These are phyloP conservation scores for Amphiduros pacificus DNA, from an alignment of 2,888 invertebrate genomes.

Conservation along the genomic window DNA sequence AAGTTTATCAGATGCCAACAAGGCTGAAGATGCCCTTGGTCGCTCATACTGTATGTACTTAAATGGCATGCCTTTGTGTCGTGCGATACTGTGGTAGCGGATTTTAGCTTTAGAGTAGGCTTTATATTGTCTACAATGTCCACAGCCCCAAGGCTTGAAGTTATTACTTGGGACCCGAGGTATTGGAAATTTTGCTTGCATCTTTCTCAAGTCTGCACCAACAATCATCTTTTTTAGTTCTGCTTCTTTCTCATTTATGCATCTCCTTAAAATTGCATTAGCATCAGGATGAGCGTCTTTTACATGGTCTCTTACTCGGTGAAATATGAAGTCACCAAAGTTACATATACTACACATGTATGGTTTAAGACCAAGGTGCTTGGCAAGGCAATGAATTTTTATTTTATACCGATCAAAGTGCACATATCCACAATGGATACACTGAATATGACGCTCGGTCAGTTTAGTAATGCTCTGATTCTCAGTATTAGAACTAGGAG, in stretches of 20 bases:
- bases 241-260: background rate
- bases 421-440: background rate
- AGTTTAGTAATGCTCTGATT: no score
- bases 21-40: background rate
- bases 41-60: background rate
- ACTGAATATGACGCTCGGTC: background rate
- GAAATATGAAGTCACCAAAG: conserved; percentile 4
- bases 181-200: background rate
- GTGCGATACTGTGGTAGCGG: background rate
- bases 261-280: background rate
- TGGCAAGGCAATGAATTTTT: background rate
- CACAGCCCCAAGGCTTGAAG: background rate
- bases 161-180: background rate
- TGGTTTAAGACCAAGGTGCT: conserved; percentile 9
- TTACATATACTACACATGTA: conserved; percentile 11
- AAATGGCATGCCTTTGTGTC: background rate
- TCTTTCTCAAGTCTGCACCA: background rate
- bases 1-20: background rate
- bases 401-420: background rate
- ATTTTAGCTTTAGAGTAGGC: background rate
- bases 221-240: background rate
- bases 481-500: no score
- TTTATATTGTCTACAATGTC: background rate
- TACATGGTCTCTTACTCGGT: conserved; percentile 19
- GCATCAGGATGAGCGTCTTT: conserved; percentile 19